A percentile compares a stretch with the other conserved stretches of the same genome.
These are phyloP conservation scores for Orthonyx spaldingii DNA, from an alignment of 2,113 vertebrate genomes.

Conservation along the genomic window DNA sequence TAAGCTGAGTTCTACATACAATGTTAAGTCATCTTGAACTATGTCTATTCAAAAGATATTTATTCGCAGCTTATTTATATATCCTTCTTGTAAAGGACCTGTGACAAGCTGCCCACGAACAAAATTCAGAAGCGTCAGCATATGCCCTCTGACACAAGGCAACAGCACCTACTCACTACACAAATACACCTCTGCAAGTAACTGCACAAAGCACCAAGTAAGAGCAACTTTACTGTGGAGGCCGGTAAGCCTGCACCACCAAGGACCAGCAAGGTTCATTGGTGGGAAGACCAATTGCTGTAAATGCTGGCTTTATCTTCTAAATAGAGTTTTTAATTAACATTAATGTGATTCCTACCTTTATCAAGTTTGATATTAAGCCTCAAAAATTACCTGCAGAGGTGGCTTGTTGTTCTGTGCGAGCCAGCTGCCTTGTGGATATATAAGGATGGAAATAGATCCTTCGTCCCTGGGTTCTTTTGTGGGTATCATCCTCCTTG, in stretches of 20 bases:
- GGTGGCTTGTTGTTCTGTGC: background rate
- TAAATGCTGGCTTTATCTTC: background rate
- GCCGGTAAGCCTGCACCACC: too few relatives aligned
- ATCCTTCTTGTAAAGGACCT: background rate
- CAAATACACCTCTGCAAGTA: background rate
- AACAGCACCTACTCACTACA: background rate
- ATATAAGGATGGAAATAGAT: background rate
- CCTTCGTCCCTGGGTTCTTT: too few relatives aligned
- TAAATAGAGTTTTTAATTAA: background rate
- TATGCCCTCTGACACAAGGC: accelerated
- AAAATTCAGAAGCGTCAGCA: background rate
- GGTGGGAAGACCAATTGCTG: too few relatives aligned
- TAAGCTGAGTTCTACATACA: background rate
- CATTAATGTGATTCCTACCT: background rate
- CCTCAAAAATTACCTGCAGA: background rate
- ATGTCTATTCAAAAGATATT: accelerated
- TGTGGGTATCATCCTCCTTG: too few relatives aligned
- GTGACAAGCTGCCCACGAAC: accelerated
- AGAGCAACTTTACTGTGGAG: too few relatives aligned
- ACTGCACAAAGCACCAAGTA: background rate
- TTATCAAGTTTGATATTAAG: background rate
- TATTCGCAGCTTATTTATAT: background rate
- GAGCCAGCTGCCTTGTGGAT: background rate
- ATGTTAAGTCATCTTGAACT: accelerated
- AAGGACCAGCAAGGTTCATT: too few relatives aligned